Base-by-base conservation (phyloP, 2,113 vertebrate genomes). In the Tenrec ecaudatus region DNA sequence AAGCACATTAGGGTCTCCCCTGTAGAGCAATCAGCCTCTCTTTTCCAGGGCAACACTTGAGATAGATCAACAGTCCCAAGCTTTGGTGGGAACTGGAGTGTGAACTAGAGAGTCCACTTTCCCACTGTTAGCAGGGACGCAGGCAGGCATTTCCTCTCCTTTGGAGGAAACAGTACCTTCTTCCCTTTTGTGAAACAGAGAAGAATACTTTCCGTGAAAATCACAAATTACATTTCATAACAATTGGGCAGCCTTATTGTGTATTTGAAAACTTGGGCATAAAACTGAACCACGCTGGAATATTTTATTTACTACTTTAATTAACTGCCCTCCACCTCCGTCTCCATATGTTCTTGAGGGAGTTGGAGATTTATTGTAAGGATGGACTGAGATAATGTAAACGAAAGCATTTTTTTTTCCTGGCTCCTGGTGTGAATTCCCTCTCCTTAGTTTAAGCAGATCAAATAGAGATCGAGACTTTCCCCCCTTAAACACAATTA, bases 391-490 rank as follows among this genome's bases (percentile, higher is more conserved):
- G 22, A 33, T 33, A 5, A 47, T 3, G 68, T 23, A 75, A 0
- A 7, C 19, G 14, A n/a, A 62, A 47, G 7, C 10, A 0, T 58
- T 66, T 53, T 58, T 66, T 53, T 43, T 12, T 31, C 62, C 33
- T 43, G 27, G 93, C 57, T 23, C 64, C 53, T 38, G 4, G 23
- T 53, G 85, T 38, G 96, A 96, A 84, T 75, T 90, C 91, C 31
- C 66, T 43, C 17, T 73, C 64, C 58, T 62, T 33, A 31, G 92
- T 93, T 88, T 95, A 94, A 97, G 93, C 82, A 88, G 75, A 66
- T 88, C 83, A 66, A 0, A 2, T 33, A 62, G 0, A 4, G 57
- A 75, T 95, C 96, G 84, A 60, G 47, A 53, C 40, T 89, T 82
- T 62, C 66, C 88, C 16, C 5, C 68, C 88, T 86, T 47, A 75